Evolutionary conservation across 1,140 invertebrate genomes (phyloP), one percentile per base, ranked within the genome.

Genomic region (Scaptomyza montana): DNA sequence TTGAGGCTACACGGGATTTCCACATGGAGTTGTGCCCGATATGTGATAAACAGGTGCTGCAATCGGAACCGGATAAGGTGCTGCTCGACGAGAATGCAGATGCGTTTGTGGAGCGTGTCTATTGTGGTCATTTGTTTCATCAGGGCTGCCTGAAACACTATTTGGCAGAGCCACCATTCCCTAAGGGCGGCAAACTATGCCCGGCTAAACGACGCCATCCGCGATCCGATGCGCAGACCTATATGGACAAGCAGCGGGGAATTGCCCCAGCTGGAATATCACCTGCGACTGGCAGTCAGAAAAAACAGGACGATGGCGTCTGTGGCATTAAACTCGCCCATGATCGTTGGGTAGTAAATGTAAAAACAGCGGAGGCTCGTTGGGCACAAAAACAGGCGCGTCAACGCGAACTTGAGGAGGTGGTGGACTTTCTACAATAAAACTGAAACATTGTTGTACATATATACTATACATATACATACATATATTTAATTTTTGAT

Each of bases 381-480:
- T 96, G 96, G 96, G 96, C 96, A 5, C 95, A 96, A 82, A 94
- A 96, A 78, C 95, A 97, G 86, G 96, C 96, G 5, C 93, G 95
- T 57, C 93, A 95, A 74, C 92, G 96, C 73, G 96, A 97, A 84
- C 91, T 97, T 8, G 94, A 95, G 28, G 96, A 97, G 92, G 95
- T 96, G 5, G 93, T 94, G 3, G 96, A 97, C 68, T 95, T 95
- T 89, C 93, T 95, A 60, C 90, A 93, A 67, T 93, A 89, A 91
- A 21, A 53, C 6, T 9, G 21, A 9, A 41, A 51, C 8, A 30
- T 30, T 62, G 28, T 28, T 72, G 55, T 81, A 64, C 33, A 63
- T 84, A 63, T 84, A 66, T 73, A 1, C 16, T 72, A 50, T 81
- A 64, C 33, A 63, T 79, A 61, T n/a, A 43, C n/a, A 5, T n/a